phyloP scores from a whole-genome alignment of 2,888 invertebrate genomes.

The Agrotis clavis region DNA sequence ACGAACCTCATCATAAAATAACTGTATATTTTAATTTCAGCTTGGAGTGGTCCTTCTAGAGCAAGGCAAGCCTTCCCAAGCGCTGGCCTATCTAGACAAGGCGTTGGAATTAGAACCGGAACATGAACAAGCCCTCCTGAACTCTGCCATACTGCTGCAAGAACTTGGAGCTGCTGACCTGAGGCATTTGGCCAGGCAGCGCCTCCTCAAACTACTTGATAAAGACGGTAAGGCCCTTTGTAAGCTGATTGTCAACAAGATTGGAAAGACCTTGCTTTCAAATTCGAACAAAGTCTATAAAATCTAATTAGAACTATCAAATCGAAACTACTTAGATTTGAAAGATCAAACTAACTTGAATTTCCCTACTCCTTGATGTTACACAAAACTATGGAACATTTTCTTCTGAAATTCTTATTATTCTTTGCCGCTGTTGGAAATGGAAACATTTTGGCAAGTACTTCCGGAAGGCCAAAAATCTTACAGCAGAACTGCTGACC shows the following conservation, averaged over 20 bases:
- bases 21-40: constrained; percentile 84
- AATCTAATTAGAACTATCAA: no score
- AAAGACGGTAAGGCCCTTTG: constrained; percentile 90
- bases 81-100: constrained; percentile 97
- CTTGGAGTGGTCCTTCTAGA: constrained; percentile 98
- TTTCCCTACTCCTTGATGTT: no score
- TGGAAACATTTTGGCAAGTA: no score
- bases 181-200: constrained; percentile 94
- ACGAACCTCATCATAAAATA: background rate
- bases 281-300: background rate
- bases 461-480: no score
- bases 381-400: background rate
- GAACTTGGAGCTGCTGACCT: constrained; percentile 96
- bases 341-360: no score
- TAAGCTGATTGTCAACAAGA: no score
- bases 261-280: background rate
- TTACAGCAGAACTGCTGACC: background rate
- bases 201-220: constrained; percentile 95
- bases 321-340: no score
- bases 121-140: constrained; percentile 98
- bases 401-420: no score
- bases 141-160: constrained; percentile 98
- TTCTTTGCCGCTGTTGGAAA: no score
- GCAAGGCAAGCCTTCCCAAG: constrained; percentile 97
- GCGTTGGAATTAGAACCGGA: constrained; percentile 98